phyloP scores from a whole-genome alignment of 2,888 invertebrate genomes.

The Clunio marinus region DNA sequence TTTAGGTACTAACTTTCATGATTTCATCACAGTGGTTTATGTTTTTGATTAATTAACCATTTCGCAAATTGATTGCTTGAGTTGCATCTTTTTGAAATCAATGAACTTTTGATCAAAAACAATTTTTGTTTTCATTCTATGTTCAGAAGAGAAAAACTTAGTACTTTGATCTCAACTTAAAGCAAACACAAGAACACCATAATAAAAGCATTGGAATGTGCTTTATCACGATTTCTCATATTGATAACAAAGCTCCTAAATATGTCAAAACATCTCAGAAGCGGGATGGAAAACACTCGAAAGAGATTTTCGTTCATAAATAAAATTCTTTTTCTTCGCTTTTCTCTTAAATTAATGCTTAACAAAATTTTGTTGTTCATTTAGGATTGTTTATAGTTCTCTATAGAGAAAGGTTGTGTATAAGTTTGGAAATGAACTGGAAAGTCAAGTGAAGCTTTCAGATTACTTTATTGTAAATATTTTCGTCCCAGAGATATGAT shows the following conservation, averaged over 20 bases:
- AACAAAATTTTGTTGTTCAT: not conserved
- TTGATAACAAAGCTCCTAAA: constrained; percentile 7
- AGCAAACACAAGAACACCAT: not conserved
- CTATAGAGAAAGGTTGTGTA: no score
- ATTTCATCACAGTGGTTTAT: not conserved
- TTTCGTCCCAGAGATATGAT: no score
- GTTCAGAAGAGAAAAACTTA: no score
- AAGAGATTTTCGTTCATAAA: not conserved
- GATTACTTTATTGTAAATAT: no score
- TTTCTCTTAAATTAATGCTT: not conserved
- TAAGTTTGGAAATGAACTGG: no score
- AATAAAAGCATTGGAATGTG: constrained; percentile 1
- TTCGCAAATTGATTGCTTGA: constrained; percentile 32
- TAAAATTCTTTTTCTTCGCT: not conserved
- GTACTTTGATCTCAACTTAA: constrained; percentile 3
- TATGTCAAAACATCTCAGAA: constrained; percentile 4
- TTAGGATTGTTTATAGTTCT: not conserved
- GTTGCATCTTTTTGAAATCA: constrained; percentile 24
- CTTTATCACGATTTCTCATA: constrained; percentile 10
- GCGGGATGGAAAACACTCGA: no score
- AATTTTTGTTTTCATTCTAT: no score
- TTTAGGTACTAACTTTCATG: not conserved
- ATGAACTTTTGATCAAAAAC: no score
- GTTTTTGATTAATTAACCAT: not conserved
- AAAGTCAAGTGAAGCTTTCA: no score